Evolutionary conservation across 2,113 vertebrate genomes (phyloP).

Genomic region (Madoqua kirkii): DNA sequence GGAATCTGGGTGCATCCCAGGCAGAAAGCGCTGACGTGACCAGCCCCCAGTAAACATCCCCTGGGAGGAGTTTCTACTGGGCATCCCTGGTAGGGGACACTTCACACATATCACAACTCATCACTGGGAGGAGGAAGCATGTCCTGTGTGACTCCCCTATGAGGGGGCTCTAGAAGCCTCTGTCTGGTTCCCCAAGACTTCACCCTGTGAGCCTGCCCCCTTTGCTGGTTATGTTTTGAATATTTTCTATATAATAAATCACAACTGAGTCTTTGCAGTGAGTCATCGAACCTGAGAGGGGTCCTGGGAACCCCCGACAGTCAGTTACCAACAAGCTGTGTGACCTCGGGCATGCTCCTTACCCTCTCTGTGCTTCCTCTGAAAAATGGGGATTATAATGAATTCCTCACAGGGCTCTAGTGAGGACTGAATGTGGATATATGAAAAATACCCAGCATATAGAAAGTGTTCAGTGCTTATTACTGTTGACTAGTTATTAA

Average conservation of each 20-base stretch:
- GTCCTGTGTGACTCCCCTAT: background rate
- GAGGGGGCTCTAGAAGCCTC: background rate
- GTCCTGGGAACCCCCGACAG: background rate
- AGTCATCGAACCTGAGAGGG: background rate
- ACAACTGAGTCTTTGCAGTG: background rate
- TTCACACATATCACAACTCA: background rate
- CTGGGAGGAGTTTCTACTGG: background rate
- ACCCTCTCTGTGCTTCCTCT: background rate
- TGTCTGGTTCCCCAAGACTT: background rate
- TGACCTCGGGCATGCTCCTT: background rate
- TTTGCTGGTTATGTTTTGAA: background rate
- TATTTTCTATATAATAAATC: background rate
- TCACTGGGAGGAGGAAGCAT: background rate
- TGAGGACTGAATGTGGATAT: background rate
- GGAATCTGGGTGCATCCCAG: background rate
- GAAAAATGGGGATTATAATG: too few relatives aligned
- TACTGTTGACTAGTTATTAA: too few relatives aligned
- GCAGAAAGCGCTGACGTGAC: background rate
- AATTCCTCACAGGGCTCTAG: background rate
- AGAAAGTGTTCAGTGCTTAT: fast-evolving
- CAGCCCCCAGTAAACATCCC: background rate
- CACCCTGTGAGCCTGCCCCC: background rate
- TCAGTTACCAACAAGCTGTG: background rate
- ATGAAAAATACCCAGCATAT: background rate
- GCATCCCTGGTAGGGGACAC: background rate